Conservation (phyloP, 2,113 vertebrate species). For the Azemiops feae region DNA sequence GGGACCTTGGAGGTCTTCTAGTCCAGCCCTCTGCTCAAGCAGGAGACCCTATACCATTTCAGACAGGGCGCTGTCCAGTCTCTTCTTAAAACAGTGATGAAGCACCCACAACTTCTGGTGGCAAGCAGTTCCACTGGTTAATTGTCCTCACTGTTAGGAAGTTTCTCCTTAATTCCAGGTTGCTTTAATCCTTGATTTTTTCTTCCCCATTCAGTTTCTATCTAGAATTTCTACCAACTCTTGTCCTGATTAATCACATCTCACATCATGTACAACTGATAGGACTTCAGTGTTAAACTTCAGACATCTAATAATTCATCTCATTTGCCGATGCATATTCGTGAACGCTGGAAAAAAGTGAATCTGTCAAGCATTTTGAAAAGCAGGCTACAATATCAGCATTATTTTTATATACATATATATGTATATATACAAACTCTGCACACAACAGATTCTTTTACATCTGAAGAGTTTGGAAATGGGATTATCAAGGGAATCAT, state of each 20-base stretch:
- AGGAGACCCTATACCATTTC: too few relatives aligned
- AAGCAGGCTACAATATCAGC: conserved; percentile 32
- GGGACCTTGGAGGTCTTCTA: too few relatives aligned
- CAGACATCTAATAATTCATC: conserved; percentile 10
- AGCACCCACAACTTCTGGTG: too few relatives aligned
- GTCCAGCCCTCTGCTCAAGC: too few relatives aligned
- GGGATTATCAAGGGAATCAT: conserved; percentile 35
- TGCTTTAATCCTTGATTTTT: too few relatives aligned
- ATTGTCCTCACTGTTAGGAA: too few relatives aligned
- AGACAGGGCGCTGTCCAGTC: too few relatives aligned
- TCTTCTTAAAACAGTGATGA: too few relatives aligned
- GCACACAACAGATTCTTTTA: conserved; percentile 18
- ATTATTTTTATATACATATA: not conserved
- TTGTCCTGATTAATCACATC: conserved; percentile 18
- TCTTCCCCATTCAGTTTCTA: too few relatives aligned
- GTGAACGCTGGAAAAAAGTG: not conserved
- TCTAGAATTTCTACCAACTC: not conserved
- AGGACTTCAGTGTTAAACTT: conserved; percentile 20
- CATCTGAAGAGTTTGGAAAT: conserved; percentile 49
- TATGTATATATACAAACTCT: too few relatives aligned
- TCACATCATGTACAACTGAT: conserved; percentile 29
- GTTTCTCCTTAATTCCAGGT: too few relatives aligned
- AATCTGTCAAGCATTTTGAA: conserved; percentile 21
- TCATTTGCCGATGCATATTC: conserved; percentile 17
- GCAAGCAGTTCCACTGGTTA: too few relatives aligned